A percentile compares a stretch with the other conserved stretches of the same genome.
phyloP scores from a whole-genome alignment of 2,888 invertebrate species.

The Thymelicus sylvestris region DNA sequence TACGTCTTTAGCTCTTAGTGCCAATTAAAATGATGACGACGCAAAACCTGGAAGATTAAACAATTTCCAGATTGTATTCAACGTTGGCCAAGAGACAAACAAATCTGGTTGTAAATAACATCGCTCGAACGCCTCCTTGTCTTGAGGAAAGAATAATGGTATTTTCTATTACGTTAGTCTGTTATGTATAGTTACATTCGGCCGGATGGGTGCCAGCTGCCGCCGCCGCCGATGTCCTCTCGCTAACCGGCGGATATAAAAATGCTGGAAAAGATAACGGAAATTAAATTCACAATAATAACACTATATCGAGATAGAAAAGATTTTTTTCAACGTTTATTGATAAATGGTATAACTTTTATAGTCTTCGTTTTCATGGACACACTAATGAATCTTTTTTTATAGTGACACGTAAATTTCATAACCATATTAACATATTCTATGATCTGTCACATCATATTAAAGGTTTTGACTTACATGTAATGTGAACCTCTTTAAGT shows the following conservation, averaged over 20 bases:
- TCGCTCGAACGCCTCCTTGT: conserved; percentile 80
- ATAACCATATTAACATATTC: too few species aligned
- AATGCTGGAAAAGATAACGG: conserved; percentile 43
- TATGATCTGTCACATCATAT: too few species aligned
- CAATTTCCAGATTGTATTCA: conserved; percentile 28
- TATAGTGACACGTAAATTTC: too few species aligned
- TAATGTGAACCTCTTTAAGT: too few species aligned
- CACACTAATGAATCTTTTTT: too few species aligned
- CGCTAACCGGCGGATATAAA: conserved; percentile 62
- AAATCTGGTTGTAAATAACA: conserved; percentile 78
- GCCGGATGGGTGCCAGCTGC: conserved; percentile 80
- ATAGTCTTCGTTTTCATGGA: too few species aligned
- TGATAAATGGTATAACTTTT: too few species aligned
- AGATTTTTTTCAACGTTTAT: too few species aligned
- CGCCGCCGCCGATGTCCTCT: conserved; percentile 60
- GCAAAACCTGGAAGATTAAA: conserved; percentile 12
- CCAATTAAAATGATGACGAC: neutral
- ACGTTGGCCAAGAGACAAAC: conserved; percentile 59
- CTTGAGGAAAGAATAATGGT: conserved; percentile 80
- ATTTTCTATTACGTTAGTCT: conserved; percentile 82
- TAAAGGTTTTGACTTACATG: too few species aligned
- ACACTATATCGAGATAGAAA: neutral
- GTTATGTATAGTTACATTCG: conserved; percentile 72
- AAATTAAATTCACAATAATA: neutral
- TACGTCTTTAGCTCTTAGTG: too few species aligned